These are phyloP conservation scores for Larimichthys polyactis DNA, from an alignment of 2,113 vertebrate genomes.

Conservation along the genomic window DNA sequence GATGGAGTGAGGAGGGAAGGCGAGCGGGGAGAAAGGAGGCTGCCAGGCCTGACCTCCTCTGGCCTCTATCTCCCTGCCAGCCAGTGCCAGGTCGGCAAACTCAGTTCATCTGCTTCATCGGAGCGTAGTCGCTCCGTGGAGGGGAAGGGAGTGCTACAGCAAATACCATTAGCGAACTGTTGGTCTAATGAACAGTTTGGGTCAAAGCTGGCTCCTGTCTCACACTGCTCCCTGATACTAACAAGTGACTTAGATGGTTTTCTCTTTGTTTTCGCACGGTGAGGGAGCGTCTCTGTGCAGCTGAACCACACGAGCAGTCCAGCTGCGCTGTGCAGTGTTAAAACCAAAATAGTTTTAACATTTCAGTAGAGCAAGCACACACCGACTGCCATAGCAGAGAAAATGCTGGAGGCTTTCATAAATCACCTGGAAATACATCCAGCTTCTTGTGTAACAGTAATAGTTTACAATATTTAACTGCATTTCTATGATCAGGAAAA, in stretches of 20 bases:
- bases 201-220: conserved; percentile 64
- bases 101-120: conserved; percentile 75
- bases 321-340: not conserved
- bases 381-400: not conserved
- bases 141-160: conserved; percentile 64
- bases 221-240: conserved; percentile 60
- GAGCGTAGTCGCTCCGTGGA: conserved; percentile 50
- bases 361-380: conserved; percentile 8
- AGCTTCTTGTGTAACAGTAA: not conserved
- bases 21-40: conserved; percentile 55
- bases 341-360: conserved; percentile 9
- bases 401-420: not conserved
- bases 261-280: conserved; percentile 46
- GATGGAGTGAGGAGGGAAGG: conserved; percentile 74
- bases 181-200: conserved; percentile 75
- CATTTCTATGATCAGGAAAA: not conserved
- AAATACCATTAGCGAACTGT: conserved; percentile 81
- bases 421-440: not conserved
- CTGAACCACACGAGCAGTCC: conserved; percentile 17
- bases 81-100: conserved; percentile 70
- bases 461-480: not conserved
- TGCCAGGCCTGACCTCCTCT: conserved; percentile 76
- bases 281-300: conserved; percentile 35
- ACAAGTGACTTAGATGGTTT: conserved; percentile 61
- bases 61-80: conserved; percentile 69